Percentiles rank a stretch among this genome's conserved stretches.
Conservation (phyloP, 1,140 invertebrate genomes). For the Brachionus angularis region DNA sequence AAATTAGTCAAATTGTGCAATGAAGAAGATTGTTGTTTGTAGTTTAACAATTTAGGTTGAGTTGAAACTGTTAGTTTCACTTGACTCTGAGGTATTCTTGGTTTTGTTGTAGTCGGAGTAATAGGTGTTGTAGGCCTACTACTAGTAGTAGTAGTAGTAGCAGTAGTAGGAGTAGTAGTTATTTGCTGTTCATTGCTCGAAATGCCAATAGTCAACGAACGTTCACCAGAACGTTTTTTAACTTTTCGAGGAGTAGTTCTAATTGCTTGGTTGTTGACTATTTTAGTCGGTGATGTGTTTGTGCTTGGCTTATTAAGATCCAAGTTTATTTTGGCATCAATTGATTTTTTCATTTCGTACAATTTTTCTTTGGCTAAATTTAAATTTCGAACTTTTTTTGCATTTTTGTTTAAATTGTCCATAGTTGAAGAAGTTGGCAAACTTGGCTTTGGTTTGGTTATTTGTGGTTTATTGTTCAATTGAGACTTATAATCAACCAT, state of each 20-base stretch:
- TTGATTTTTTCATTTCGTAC: conserved; percentile 33
- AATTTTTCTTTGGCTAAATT: conserved; percentile 28
- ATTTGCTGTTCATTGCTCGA: background rate
- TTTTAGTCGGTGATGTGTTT: no score
- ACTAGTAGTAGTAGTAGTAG: background rate
- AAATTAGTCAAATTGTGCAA: conserved; percentile 25
- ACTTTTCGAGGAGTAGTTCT: conserved; percentile 36
- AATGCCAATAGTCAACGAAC: conserved; percentile 19
- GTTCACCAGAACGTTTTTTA: conserved; percentile 39
- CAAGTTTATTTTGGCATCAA: conserved; percentile 35
- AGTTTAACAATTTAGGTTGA: no score
- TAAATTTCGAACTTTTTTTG: conserved; percentile 25
- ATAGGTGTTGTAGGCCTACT: no score
- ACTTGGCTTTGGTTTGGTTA: no score
- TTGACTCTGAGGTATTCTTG: background rate
- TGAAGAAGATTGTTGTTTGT: background rate
- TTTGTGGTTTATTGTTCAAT: background rate
- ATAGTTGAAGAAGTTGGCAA: background rate
- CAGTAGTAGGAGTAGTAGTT: background rate
- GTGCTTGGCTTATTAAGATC: background rate
- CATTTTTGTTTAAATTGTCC: background rate
- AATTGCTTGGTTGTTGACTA: no score
- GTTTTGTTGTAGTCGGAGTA: background rate
- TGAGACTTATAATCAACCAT: conserved; percentile 34
- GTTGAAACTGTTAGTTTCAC: no score